phyloP scores from a whole-genome alignment of 1,140 invertebrate species.

The Caenorhabditis latens region DNA sequence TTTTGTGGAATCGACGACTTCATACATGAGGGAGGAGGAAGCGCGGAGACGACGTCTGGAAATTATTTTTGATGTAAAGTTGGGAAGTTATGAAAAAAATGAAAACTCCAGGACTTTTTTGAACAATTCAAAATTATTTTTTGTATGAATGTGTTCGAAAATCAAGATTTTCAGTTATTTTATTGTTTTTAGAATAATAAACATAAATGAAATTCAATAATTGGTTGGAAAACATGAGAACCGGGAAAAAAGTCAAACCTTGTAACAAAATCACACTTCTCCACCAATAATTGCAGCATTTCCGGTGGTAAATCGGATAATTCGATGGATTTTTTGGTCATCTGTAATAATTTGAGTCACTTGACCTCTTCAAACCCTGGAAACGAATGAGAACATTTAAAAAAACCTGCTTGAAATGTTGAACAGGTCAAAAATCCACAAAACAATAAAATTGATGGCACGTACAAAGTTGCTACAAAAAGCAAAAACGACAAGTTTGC shows the following conservation, averaged over 20 bases:
- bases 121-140: neutral
- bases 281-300: neutral
- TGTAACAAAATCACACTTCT: neutral
- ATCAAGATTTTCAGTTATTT: too few species aligned
- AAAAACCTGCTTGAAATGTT: neutral
- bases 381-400: too few species aligned
- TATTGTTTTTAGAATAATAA: too few species aligned
- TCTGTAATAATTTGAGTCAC: neutral
- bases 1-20: neutral
- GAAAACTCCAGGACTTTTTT: too few species aligned
- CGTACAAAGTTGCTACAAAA: too few species aligned
- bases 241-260: neutral
- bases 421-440: neutral
- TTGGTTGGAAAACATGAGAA: too few species aligned
- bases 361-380: too few species aligned
- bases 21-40: neutral
- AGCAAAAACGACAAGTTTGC: too few species aligned
- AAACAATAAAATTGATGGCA: neutral
- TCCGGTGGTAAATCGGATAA: neutral
- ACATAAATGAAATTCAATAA: too few species aligned
- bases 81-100: too few species aligned
- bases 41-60: slow-evolving; percentile 9
- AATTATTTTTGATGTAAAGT: too few species aligned
- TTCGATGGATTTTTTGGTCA: neutral
- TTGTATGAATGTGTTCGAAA: neutral